These are phyloP conservation scores for Equus przewalskii DNA, from an alignment of 2,113 vertebrate species.

Conservation along the genomic window DNA sequence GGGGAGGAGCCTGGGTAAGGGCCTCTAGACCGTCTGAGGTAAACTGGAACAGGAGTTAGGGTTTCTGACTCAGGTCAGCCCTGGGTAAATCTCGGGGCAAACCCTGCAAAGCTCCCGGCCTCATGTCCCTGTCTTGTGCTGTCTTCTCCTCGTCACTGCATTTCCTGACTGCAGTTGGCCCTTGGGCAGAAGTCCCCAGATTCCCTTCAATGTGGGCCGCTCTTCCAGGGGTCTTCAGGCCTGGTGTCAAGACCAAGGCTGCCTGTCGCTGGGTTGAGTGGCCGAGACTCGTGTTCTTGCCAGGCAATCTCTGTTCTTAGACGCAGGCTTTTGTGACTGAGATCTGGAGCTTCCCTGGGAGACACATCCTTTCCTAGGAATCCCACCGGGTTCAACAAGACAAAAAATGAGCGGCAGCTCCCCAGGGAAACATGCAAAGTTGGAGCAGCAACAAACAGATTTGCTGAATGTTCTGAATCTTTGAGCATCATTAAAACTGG, in stretches of 20 bases:
- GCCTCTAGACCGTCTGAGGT: background rate
- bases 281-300: background rate
- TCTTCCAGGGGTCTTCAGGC: background rate
- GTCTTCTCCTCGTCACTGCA: background rate
- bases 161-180: background rate
- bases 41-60: background rate
- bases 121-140: background rate
- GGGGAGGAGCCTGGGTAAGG: background rate
- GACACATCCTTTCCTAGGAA: constrained; percentile 34
- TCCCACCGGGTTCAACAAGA: constrained; percentile 73
- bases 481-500: constrained; percentile 75
- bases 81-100: background rate
- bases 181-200: background rate
- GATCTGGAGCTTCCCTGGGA: constrained; percentile 58
- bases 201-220: background rate
- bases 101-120: background rate
- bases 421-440: constrained; percentile 51
- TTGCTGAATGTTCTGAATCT: constrained; percentile 62
- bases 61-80: background rate
- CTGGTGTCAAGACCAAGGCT: background rate
- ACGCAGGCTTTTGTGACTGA: constrained; percentile 39
- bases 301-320: constrained; percentile 62
- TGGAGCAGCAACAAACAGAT: constrained; percentile 56
- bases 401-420: constrained; percentile 41
- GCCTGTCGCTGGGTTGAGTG: background rate